A percentile compares a stretch with the other conserved stretches of the same genome.
Evolutionary conservation across 2,888 invertebrate genomes (phyloP).

Genomic region (Catonia carolina): DNA sequence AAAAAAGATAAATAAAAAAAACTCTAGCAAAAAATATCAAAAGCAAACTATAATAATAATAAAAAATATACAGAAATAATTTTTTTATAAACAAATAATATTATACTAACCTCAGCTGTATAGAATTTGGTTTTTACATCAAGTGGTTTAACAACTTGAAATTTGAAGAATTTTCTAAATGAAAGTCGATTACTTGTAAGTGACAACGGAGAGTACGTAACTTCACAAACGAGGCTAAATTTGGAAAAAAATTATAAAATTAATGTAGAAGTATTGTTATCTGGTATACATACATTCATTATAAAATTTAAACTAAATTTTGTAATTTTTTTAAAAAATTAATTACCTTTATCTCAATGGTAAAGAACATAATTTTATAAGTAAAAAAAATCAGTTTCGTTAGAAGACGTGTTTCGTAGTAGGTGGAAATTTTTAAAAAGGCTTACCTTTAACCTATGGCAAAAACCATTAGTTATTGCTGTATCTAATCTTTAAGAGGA

Average conservation of each 20-base stretch:
- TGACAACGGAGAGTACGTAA: conserved; percentile 66
- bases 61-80: neutral
- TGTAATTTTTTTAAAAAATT: neutral
- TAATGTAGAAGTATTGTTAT: too few relatives aligned
- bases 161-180: conserved; percentile 96
- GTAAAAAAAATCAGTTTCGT: too few relatives aligned
- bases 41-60: neutral
- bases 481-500: too few relatives aligned
- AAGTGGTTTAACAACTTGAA: conserved; percentile 93
- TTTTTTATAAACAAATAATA: neutral
- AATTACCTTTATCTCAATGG: too few relatives aligned
- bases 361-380: too few relatives aligned
- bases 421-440: too few relatives aligned
- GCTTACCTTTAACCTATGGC: too few relatives aligned
- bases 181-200: conserved; percentile 50
- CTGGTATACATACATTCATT: neutral
- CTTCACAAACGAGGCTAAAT: conserved; percentile 81
- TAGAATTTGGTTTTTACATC: conserved; percentile 99
- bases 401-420: too few relatives aligned
- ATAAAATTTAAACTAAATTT: neutral
- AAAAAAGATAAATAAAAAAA: too few relatives aligned
- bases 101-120: conserved; percentile 66
- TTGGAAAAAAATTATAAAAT: conserved; percentile 20
- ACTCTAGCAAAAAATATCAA: too few relatives aligned
- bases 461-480: too few relatives aligned